These are phyloP conservation scores for Himalopsyche anomala DNA, from an alignment of 2,888 invertebrate genomes.

Conservation along the genomic window DNA sequence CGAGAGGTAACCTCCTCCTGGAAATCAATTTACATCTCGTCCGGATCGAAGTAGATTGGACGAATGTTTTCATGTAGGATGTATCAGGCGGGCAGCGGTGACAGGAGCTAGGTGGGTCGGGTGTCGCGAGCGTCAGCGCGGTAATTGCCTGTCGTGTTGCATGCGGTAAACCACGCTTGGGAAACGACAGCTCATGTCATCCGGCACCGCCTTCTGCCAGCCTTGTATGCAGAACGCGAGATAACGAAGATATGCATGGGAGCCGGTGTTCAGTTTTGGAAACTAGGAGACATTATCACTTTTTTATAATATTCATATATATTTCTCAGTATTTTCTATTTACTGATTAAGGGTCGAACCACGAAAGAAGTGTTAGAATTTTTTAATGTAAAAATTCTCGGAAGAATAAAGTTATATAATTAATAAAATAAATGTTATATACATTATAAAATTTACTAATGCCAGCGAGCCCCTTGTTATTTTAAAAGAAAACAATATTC, in stretches of 20 bases:
- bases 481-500: too few relatives aligned
- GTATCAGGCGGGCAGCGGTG: conserved; percentile 55
- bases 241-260: conserved; percentile 38
- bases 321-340: too few relatives aligned
- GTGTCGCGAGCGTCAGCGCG: conserved; percentile 60
- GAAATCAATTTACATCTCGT: conserved; percentile 53
- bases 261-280: background rate
- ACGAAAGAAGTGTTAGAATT: too few relatives aligned
- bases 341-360: too few relatives aligned
- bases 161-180: conserved; percentile 54
- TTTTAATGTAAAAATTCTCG: too few relatives aligned
- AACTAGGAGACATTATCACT: background rate
- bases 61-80: conserved; percentile 11
- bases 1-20: conserved; percentile 43
- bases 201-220: conserved; percentile 60
- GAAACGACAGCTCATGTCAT: conserved; percentile 53
- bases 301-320: too few relatives aligned
- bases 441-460: too few relatives aligned
- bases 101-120: conserved; percentile 53
- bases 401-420: too few relatives aligned
- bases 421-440: too few relatives aligned
- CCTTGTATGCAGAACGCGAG: conserved; percentile 50
- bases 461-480: too few relatives aligned
- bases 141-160: conserved; percentile 65
- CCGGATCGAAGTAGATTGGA: conserved; percentile 7